Base-by-base conservation (phyloP, 2,797 vertebrate genomes). In the Mycteria americana region DNA sequence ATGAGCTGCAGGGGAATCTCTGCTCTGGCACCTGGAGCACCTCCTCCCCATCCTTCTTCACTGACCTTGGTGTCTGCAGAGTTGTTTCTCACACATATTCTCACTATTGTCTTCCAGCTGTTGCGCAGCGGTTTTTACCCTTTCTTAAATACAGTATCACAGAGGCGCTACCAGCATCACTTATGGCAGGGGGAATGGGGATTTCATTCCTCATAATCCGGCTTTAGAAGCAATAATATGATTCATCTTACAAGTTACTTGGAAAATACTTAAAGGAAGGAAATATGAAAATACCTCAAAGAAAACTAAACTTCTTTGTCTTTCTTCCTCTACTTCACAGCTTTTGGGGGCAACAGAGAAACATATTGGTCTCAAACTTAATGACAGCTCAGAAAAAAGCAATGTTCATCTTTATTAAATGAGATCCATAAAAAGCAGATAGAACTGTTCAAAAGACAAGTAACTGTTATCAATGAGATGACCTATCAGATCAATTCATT, bases 161-260 rank as follows among this genome's bases (percentile, higher is more conserved):
- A 24, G 35, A 31, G 28, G 50, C 0, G 1, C 13, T 45, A 45
- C 10, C 41, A 18, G 41, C 11, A 30, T 57, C 2, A 1, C 25
- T 74, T 33, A 46, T 59, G 33, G 25, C 6, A 2, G 6, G 14
- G 14, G 14, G 19, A 35, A 8, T 10, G 19, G 25, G 25, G 18
- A 59, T 35, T 59, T 46, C 41, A 35, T 74, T 59, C 33, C 5
- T 35, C 33, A 46, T 59, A 74, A 59, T 30, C 14, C 2, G 2
- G 10, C 8, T 74, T 59, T 45, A 46, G 33, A 59, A 73, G 33
- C 18, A 57, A 74, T 54, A 46, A 74, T 46, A 59, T 0, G 2
- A 35, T 30, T 46, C 19, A 25, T 35, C 2, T 46, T 46, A 57
- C 41, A 18, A 46, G 41, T 28, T 25, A 35, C 41, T 46, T 59